These are phyloP conservation scores for Cheiracanthium punctorium DNA, from an alignment of 2,888 invertebrate species.

Conservation along the genomic window DNA sequence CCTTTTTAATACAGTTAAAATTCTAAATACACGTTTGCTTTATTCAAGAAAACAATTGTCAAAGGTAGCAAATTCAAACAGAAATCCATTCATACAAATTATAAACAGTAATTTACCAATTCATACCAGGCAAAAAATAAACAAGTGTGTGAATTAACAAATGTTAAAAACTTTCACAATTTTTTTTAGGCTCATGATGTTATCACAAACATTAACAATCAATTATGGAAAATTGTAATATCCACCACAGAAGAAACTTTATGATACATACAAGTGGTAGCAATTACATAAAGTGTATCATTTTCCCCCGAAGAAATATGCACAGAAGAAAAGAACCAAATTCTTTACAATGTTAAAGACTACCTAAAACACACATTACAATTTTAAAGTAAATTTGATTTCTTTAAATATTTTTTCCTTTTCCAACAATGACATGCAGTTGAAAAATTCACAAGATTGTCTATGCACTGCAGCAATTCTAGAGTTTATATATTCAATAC, in stretches of 20 bases:
- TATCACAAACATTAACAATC: conserved; percentile 13
- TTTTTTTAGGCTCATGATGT: neutral
- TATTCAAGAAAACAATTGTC: no score
- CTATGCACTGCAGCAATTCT: conserved; percentile 46
- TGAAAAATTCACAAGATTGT: conserved; percentile 58
- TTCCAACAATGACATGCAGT: conserved; percentile 21
- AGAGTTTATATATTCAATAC: neutral
- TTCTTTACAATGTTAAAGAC: neutral
- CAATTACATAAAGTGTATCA: neutral
- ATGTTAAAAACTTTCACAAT: neutral
- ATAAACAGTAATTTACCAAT: no score
- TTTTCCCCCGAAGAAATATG: neutral
- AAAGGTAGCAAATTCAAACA: no score
- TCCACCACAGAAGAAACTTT: conserved; percentile 2
- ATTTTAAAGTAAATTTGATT: conserved; percentile 35
- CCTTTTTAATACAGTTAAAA: no score
- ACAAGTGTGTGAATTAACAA: neutral
- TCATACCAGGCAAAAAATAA: neutral
- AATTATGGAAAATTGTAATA: neutral
- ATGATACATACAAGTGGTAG: conserved; percentile 10
- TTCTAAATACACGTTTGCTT: no score
- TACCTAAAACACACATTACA: conserved; percentile 53
- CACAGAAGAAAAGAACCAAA: neutral
- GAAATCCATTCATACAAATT: no score
- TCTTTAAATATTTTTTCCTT: neutral